Evolutionary conservation across 2,797 vertebrate species (phyloP).

Genomic region (Sparus aurata): DNA sequence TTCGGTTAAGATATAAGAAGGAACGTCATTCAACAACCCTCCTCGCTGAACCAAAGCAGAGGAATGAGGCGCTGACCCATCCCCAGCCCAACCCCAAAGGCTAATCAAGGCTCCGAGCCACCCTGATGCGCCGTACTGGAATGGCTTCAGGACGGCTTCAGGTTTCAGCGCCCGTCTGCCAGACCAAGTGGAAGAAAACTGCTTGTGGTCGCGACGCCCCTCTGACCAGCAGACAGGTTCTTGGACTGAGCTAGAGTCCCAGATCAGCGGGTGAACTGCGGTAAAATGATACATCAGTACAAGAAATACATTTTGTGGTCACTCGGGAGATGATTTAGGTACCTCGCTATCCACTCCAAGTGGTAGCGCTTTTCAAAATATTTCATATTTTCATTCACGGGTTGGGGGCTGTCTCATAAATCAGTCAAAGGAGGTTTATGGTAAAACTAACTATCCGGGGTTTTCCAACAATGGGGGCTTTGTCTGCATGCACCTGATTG

Average conservation of each 20-base stretch:
- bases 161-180: slow-evolving; percentile 59
- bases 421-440: slow-evolving; percentile 58
- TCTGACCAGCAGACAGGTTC: slow-evolving; percentile 67
- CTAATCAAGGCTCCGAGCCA: slow-evolving; percentile 34
- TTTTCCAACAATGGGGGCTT: slow-evolving; percentile 68
- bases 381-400: slow-evolving; percentile 64
- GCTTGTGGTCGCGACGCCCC: slow-evolving; percentile 48
- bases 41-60: slow-evolving; percentile 20
- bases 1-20: slow-evolving; percentile 3
- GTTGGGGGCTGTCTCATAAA: slow-evolving; percentile 64
- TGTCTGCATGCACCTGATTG: slow-evolving; percentile 73
- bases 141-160: slow-evolving; percentile 30
- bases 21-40: slow-evolving; percentile 14
- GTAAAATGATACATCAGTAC: slow-evolving; percentile 70
- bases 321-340: slow-evolving; percentile 66
- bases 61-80: slow-evolving; percentile 11
- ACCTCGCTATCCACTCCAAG: slow-evolving; percentile 40
- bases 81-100: slow-evolving; percentile 3
- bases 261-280: slow-evolving; percentile 51
- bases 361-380: slow-evolving; percentile 58
- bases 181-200: slow-evolving; percentile 61
- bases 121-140: slow-evolving; percentile 8
- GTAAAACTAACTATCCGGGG: slow-evolving; percentile 54
- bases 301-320: slow-evolving; percentile 68
- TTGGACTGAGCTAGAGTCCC: slow-evolving; percentile 53